Conservation (phyloP, 2,888 invertebrate genomes). For the Melinaea menophilus region DNA sequence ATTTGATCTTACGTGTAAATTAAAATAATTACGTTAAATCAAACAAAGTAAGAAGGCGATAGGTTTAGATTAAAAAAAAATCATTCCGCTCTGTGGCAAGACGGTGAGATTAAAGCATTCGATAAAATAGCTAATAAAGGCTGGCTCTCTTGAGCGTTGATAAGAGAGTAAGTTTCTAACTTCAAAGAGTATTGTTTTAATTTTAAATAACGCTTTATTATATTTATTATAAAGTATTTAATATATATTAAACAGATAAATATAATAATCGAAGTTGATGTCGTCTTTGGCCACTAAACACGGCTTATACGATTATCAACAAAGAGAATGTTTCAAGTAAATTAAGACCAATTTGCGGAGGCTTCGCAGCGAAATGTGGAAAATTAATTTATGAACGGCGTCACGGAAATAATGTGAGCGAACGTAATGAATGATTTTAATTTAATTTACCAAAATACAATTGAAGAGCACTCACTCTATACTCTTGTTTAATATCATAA, state of each 20-base stretch:
- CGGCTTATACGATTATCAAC: slow-evolving; percentile 69
- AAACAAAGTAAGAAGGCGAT: slow-evolving; percentile 18
- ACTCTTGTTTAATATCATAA: too few species aligned
- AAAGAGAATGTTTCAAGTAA: slow-evolving; percentile 67
- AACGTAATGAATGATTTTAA: slow-evolving; percentile 64
- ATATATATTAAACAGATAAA: slow-evolving; percentile 4
- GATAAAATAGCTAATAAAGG: slow-evolving; percentile 35
- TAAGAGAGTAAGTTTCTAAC: slow-evolving; percentile 31
- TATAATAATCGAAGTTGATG: slow-evolving; percentile 19
- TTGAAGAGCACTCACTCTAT: slow-evolving; percentile 19
- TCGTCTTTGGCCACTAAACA: slow-evolving; percentile 38
- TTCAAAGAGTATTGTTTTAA: slow-evolving; percentile 22
- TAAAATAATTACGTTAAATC: slow-evolving; percentile 3
- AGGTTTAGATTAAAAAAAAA: slow-evolving; percentile 25
- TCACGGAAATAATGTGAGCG: slow-evolving; percentile 63
- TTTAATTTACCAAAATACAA: slow-evolving; percentile 46
- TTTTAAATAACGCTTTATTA: slow-evolving; percentile 22
- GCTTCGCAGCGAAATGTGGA: slow-evolving; percentile 65
- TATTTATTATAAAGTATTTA: slow-evolving; percentile 7
- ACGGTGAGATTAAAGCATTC: slow-evolving; percentile 34
- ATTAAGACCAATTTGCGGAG: slow-evolving; percentile 74
- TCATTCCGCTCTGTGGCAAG: slow-evolving; percentile 27
- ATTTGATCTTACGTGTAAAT: neutral
- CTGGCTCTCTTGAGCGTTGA: slow-evolving; percentile 32
- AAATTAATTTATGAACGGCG: slow-evolving; percentile 66